Percentiles rank a stretch among this genome's conserved stretches.
phyloP scores from a whole-genome alignment of 2,113 vertebrate species.

The Menura novaehollandiae region DNA sequence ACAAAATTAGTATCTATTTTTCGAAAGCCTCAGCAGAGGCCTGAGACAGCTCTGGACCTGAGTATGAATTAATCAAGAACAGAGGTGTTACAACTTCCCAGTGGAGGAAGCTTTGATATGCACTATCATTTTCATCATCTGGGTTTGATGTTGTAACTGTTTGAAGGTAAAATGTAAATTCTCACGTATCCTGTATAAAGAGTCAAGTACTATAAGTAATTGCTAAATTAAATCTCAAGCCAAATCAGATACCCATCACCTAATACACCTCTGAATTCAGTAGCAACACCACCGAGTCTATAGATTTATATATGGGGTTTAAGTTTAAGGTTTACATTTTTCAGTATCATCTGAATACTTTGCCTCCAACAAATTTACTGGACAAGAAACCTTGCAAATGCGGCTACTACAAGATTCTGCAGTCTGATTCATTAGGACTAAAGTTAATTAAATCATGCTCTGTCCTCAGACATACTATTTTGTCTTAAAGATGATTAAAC shows the following conservation, averaged over 20 bases:
- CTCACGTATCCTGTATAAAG: background rate
- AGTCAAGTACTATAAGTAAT: background rate
- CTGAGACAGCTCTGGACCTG: background rate
- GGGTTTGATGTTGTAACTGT: background rate
- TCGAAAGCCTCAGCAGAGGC: background rate
- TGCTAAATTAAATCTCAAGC: background rate
- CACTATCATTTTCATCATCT: background rate
- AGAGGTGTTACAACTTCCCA: background rate
- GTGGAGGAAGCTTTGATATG: background rate
- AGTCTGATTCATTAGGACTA: slow-evolving; percentile 42
- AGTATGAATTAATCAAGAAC: too few relatives aligned
- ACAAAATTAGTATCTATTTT: background rate
- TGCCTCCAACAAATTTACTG: background rate
- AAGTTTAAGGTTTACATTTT: background rate
- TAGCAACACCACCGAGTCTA: background rate
- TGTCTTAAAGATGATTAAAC: background rate
- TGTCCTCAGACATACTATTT: background rate
- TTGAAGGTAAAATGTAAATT: background rate
- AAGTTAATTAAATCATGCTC: slow-evolving; percentile 70
- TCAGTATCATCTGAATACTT: background rate
- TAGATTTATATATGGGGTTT: background rate
- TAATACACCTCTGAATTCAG: background rate
- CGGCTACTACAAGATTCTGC: background rate
- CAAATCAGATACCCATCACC: background rate
- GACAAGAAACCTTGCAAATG: background rate